Percentiles rank a stretch among this genome's conserved stretches.
These are phyloP conservation scores for Colletes gigas DNA, from an alignment of 1,140 invertebrate genomes.

Conservation along the genomic window DNA sequence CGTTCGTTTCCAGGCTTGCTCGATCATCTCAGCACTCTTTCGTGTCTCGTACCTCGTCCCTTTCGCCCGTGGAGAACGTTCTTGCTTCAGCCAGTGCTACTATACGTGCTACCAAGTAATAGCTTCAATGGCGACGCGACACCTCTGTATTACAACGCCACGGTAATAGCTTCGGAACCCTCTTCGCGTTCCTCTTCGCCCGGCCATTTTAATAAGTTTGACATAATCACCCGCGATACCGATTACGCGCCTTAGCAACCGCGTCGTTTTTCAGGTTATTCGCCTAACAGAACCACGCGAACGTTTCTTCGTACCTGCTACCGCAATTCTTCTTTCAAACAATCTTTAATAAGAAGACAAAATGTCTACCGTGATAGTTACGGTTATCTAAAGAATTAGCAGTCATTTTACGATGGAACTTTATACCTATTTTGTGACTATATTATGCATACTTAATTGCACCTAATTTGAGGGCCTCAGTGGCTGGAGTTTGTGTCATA, in stretches of 20 bases:
- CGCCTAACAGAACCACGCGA: no score
- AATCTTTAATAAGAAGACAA: no score
- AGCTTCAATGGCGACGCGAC: constrained; percentile 58
- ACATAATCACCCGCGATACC: constrained; percentile 43
- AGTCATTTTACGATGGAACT: no score
- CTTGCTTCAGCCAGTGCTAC: constrained; percentile 19
- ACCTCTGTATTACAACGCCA: constrained; percentile 62
- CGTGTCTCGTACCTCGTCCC: constrained; percentile 29
- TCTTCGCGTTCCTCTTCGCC: constrained; percentile 20
- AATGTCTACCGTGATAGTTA: no score
- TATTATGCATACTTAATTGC: no score
- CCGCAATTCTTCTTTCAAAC: no score
- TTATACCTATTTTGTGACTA: no score
- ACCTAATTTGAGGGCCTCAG: no score
- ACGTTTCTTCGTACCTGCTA: background rate
- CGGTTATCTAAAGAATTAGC: no score
- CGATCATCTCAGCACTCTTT: constrained; percentile 45
- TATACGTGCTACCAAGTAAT: constrained; percentile 53
- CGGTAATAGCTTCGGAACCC: constrained; percentile 53
- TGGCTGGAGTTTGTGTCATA: no score
- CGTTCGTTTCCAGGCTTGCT: constrained; percentile 29
- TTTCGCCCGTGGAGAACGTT: background rate
- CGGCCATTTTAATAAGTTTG: constrained; percentile 57
- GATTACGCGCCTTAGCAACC: constrained; percentile 41
- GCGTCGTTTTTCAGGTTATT: background rate